Conservation (phyloP, 2,797 vertebrate genomes). For the Ispidina picta region DNA sequence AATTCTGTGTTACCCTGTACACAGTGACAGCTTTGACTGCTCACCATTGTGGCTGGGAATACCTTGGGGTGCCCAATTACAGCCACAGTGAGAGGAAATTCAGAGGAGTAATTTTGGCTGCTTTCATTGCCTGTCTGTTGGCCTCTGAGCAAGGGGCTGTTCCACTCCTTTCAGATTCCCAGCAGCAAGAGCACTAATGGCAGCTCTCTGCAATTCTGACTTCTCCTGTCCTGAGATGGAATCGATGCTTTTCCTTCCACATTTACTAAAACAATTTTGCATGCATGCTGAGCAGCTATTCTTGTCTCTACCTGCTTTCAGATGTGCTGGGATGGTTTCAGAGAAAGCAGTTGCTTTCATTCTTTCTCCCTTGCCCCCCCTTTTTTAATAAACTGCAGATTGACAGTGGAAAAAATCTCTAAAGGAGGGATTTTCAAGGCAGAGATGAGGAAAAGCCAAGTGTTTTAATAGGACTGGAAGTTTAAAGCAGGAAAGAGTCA, state of each 20-base stretch:
- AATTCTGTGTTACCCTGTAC: neutral
- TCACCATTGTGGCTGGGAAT: conserved; percentile 33
- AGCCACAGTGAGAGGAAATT: conserved; percentile 47
- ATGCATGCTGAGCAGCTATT: conserved; percentile 21
- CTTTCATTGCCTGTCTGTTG: conserved; percentile 49
- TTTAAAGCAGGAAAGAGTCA: neutral
- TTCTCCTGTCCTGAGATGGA: conserved; percentile 1
- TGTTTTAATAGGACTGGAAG: neutral
- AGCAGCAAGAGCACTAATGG: conserved; percentile 36
- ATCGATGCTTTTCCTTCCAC: conserved; percentile 29
- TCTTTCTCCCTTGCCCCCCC: neutral
- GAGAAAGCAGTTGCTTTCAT: neutral
- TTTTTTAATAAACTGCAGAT: neutral
- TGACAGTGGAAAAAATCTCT: neutral
- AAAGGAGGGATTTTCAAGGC: neutral
- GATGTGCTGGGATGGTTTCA: conserved; percentile 36
- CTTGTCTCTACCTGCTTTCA: conserved; percentile 32
- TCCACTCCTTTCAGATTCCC: conserved; percentile 38
- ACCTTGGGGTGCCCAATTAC: conserved; percentile 53
- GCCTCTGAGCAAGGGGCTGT: conserved; percentile 6
- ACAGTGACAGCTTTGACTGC: conserved; percentile 3
- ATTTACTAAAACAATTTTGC: conserved; percentile 63
- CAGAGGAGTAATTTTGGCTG: conserved; percentile 56
- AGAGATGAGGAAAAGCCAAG: neutral
- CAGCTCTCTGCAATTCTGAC: conserved; percentile 26